phyloP scores from a whole-genome alignment of 2,797 vertebrate genomes.

The Enteromius treurensis region DNA sequence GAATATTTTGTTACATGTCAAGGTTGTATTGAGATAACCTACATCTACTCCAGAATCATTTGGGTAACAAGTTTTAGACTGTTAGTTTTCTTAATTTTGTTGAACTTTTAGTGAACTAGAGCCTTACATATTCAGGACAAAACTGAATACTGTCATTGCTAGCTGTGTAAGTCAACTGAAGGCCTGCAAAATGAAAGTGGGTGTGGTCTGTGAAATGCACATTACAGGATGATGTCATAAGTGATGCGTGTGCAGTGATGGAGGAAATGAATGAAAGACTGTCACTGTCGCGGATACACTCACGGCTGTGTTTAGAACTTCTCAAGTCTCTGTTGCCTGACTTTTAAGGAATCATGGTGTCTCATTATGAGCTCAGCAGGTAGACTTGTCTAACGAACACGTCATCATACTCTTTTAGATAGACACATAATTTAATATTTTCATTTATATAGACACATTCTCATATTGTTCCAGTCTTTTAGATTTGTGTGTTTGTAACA shows the following conservation, averaged over 20 bases:
- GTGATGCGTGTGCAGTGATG: slow-evolving; percentile 2
- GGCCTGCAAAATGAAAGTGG: neutral
- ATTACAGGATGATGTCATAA: slow-evolving; percentile 43
- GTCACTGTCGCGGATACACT: neutral
- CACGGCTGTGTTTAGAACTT: neutral
- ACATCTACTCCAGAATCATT: neutral
- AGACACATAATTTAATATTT: neutral
- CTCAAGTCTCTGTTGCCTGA: neutral
- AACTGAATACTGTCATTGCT: neutral
- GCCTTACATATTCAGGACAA: neutral
- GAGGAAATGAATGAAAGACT: slow-evolving; percentile 21
- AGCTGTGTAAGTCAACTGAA: neutral
- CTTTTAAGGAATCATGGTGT: slow-evolving; percentile 23
- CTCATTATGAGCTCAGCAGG: slow-evolving; percentile 54
- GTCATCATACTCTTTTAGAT: neutral
- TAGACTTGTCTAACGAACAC: slow-evolving; percentile 37
- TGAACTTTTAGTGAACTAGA: neutral
- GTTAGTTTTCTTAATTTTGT: neutral
- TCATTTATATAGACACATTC: neutral
- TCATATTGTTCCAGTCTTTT: neutral
- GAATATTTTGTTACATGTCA: neutral
- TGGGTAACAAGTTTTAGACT: neutral
- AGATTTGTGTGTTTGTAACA: slow-evolving; percentile 1
- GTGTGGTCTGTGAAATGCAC: slow-evolving; percentile 29
- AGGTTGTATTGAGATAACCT: neutral